A percentile compares a stretch with the other conserved stretches of the same genome.
These are phyloP conservation scores for Troglohyphantes excavatus DNA, from an alignment of 2,888 invertebrate species.

Conservation along the genomic window DNA sequence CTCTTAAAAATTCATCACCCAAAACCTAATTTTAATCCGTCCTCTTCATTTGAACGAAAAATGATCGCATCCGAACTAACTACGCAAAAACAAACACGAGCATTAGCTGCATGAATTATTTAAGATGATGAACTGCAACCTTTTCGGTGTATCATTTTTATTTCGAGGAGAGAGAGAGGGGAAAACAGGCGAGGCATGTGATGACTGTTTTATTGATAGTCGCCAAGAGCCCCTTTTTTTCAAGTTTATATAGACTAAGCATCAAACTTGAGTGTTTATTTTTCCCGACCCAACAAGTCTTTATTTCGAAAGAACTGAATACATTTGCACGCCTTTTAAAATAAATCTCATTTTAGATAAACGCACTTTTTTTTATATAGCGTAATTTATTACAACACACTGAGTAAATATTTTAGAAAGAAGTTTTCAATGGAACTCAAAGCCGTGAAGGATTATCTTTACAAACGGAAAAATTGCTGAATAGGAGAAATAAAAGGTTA, in stretches of 20 bases:
- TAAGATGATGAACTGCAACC: slow-evolving; percentile 27
- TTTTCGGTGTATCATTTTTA: slow-evolving; percentile 14
- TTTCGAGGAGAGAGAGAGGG: not conserved
- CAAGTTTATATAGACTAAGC: not conserved
- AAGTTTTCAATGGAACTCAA: too few species aligned
- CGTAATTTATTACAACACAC: too few species aligned
- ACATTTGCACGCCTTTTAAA: not conserved
- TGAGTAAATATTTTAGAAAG: too few species aligned
- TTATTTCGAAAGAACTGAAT: not conserved
- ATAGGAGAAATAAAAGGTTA: too few species aligned
- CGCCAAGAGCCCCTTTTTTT: not conserved
- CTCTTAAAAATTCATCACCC: too few species aligned
- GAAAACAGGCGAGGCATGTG: not conserved
- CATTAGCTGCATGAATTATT: slow-evolving; percentile 29
- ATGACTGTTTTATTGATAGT: slow-evolving; percentile 34
- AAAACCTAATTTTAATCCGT: too few species aligned
- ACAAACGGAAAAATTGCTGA: too few species aligned
- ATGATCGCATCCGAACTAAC: not conserved
- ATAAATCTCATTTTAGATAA: not conserved
- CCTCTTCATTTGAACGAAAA: not conserved
- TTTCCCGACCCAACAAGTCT: not conserved
- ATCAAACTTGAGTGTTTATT: slow-evolving; percentile 8
- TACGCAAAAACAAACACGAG: not conserved
- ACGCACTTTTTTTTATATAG: too few species aligned
- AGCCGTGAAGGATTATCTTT: too few species aligned